Base-by-base conservation (phyloP, 1,140 invertebrate genomes). In the Penaeus indicus region DNA sequence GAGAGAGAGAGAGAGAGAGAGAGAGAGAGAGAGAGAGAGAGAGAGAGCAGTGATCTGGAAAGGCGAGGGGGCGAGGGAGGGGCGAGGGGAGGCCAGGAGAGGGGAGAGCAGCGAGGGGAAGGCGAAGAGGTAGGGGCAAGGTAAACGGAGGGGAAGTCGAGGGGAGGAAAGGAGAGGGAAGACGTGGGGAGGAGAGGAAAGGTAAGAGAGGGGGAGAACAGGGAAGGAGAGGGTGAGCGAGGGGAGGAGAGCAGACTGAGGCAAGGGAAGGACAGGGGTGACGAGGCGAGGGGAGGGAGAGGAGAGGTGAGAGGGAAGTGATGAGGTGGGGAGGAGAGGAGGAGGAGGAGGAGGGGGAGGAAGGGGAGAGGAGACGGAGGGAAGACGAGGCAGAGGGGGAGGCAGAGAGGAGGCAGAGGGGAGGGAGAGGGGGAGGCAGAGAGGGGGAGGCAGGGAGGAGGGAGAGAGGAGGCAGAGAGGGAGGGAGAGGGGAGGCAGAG, bases 101-200 rank as follows among this genome's bases (percentile, higher is more conserved):
- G 32, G 32, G 32, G 32, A 32, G 32, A 2, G 32, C 32, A 32
- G 32, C 32, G 32, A 32, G 32, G 32, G 32, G 32, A 32, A 32
- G 32, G 32, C 32, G 32, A 32, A 32, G 77, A 78, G 77, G 60
- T 38, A 42, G 32, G 60, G 77, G 38, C 38, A 78, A 54, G 60
- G 77, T 22, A 25, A 78, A 25, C 54, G 19, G 27, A 25, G 62
- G 60, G 13, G 13, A 75, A 3, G 7, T 18, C 72, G 7, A 32
- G 25, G 72, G 38, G 38, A 25, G 25, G 25, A 27, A 21, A 21
- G 25, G 38, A 47, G 78, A n/a, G 78, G 78, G 78, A 21, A 18
- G 78, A 47, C 13, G n/a, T 22, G 78, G 78, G 47, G 25, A 42
- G 78, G 54, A 81, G 25, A 81, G 78, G 78, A 47, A 47, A 60